Base-by-base conservation (phyloP, 2,113 vertebrate genomes). In the Menidia beryllina region DNA sequence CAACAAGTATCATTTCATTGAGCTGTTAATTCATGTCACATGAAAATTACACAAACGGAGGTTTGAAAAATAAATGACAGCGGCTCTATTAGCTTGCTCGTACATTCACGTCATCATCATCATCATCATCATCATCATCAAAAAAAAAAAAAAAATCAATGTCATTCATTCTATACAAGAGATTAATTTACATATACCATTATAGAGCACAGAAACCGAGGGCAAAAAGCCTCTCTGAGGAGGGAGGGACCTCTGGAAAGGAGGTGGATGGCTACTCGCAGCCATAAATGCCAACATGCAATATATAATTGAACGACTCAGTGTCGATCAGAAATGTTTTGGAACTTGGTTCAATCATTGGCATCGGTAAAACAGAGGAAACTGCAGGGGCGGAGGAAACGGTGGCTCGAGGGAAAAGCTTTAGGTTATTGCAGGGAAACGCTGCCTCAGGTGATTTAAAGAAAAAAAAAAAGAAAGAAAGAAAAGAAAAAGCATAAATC, bases 121-220 rank as follows among this genome's bases (percentile, higher is more conserved):
- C n/a, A n/a, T n/a, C n/a, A n/a, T n/a, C n/a, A n/a, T n/a, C n/a
- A n/a, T n/a, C n/a, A n/a, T n/a, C n/a, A n/a, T n/a, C n/a, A 81
- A 73, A 41, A 41, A 41, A 36, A 36, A 36, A 36, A 41, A 41
- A 41, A 45, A 77, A 78, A 81, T 68, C 39, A 72, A 51, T 7
- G 53, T 77, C 76, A 86, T 75, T 89, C 68, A 86, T 84, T 86
- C 78, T 83, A 84, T 89, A 85, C 87, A 90, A 89, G 74, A 85
- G 72, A 82, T 81, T 83, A 56, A 82, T 89, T 88, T 87, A 88
- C 71, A 54, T 56, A 69, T 74, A 79, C 20, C 86, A 84, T 75
- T 86, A 63, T 87, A 84, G 84, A 87, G 73, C 74, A 84, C 66
- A 77, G 62, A 65, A 60, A 80, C 19, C 0, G 51, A 86, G 77